Evolutionary conservation across 2,888 invertebrate genomes (phyloP).

Genomic region (Melanophora roralis): DNA sequence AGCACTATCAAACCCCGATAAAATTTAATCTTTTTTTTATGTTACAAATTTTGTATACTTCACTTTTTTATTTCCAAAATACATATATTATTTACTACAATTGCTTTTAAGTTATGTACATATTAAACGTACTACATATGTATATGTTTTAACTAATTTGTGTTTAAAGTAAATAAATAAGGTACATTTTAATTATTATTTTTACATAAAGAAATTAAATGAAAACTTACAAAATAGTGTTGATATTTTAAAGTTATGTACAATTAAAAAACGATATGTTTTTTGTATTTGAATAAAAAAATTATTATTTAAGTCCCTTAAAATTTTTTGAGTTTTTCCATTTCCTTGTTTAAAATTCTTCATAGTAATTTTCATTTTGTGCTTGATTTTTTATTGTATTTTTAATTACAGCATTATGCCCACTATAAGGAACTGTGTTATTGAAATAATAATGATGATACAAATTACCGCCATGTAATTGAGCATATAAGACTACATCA

Average conservation of each 20-base stretch:
- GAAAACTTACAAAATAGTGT: background rate
- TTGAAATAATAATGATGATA: constrained; percentile 63
- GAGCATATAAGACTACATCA: constrained; percentile 69
- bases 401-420: background rate
- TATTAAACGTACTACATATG: background rate
- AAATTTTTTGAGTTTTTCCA: background rate
- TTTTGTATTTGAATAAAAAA: constrained; percentile 19
- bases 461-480: constrained; percentile 71
- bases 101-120: background rate
- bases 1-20: too few relatives aligned
- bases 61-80: constrained; percentile 37
- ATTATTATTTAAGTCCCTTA: constrained; percentile 15
- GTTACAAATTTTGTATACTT: too few relatives aligned
- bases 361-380: constrained; percentile 10
- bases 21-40: too few relatives aligned
- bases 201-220: constrained; percentile 18
- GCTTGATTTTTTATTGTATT: constrained; percentile 1
- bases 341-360: constrained; percentile 21
- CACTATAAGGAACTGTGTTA: background rate
- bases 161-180: constrained; percentile 3
- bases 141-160: constrained; percentile 2
- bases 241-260: background rate
- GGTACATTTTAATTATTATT: constrained; percentile 15
- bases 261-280: constrained; percentile 29
- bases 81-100: constrained; percentile 22